Evolutionary conservation across 2,113 vertebrate species (phyloP), one percentile per base, ranked within the genome.

Genomic region (Microcebus tavaratra): DNA sequence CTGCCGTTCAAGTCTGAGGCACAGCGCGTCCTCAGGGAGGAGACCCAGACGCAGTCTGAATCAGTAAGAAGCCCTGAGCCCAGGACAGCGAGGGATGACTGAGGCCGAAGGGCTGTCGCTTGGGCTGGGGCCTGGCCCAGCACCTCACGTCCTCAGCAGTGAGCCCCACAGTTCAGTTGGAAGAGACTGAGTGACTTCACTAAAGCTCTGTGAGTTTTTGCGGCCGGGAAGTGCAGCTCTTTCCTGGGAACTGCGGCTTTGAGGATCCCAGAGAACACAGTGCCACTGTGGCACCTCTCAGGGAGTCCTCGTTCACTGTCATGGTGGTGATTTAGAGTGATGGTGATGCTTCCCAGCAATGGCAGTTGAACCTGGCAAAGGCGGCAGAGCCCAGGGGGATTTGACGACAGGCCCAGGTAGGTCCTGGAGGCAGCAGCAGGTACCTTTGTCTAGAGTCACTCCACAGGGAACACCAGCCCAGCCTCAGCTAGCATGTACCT

Each of bases 381-480:
- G 21, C 0, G 0, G 59, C 82, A 14, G n/a, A 67, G 42, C n/a
- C 21, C 10, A 11, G 1, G 5, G 34, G 68, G 31, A 2, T 57
- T 25, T 42, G 45, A 39, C 3, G 0, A 9, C 53, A 29, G 48
- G 50, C 11, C 27, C 2, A 17, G 17, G 79, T 29, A 18, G n/a
- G 20, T 29, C 8, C 36, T 10, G 20, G 34, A 8, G 14, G 36
- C 18, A 25, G 27, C 0, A 1, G 9, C 21, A 80, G 31, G 31
- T 34, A 29, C 10, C 6, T 23, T 53, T 2, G 3, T 25, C 73
- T 34, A 12, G 42, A 36, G 34, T 88, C 3, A 1, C 15, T 18
- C 23, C n/a, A 8, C 3, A 13, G 50, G 55, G 59, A 5, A 31
- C 14, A 2, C 8, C 59, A 48, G 20, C 29, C n/a, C 8, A 6